Evolutionary conservation across 2,888 invertebrate species (phyloP), one percentile per base, ranked within the genome.

Genomic region (Philhelius pedissequus): DNA sequence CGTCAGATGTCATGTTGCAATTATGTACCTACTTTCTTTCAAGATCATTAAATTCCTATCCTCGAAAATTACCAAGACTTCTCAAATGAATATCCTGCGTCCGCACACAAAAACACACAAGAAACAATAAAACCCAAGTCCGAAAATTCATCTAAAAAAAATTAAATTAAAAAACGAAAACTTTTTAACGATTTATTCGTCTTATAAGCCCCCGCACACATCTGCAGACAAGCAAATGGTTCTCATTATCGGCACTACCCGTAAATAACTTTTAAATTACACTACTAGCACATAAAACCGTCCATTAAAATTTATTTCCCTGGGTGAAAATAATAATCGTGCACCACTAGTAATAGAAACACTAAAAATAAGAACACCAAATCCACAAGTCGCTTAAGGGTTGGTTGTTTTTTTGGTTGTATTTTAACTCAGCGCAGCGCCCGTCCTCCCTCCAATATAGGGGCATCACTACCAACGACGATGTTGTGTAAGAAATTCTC

Each of bases 281-380:
- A 68, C 78, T 73, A 78, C 71, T 78, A 68, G 68, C 68, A 82
- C 82, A 82, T 82, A 82, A 82, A 78, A 82, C 68, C 73, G 62
- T 82, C 82, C 82, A 82, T 82, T 78, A 78, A 82, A 82, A 82
- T 82, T 82, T 82, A 82, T 82, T 82, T 82, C 68, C 68, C 38
- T 73, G 43, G 78, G 78, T 60, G 40, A 78, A 73, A 82, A 82
- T 82, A 82, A 82, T 82, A 82, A 82, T 82, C 78, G 82, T 73
- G 68, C 30, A 56, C 82, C 82, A 78, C 68, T 66, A 73, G 68
- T 54, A 54, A 54, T 62, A 45, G 38, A 18, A 20, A 8, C 15
- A 22, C 40, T 20, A 40, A 52, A 58, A 38, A 27, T 50, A 40
- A 69, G 45, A 71, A 56, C 4, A 64, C 60, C 50, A 38, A 30